phyloP scores from a whole-genome alignment of 2,113 vertebrate genomes.

The Triplophysa dalaica region DNA sequence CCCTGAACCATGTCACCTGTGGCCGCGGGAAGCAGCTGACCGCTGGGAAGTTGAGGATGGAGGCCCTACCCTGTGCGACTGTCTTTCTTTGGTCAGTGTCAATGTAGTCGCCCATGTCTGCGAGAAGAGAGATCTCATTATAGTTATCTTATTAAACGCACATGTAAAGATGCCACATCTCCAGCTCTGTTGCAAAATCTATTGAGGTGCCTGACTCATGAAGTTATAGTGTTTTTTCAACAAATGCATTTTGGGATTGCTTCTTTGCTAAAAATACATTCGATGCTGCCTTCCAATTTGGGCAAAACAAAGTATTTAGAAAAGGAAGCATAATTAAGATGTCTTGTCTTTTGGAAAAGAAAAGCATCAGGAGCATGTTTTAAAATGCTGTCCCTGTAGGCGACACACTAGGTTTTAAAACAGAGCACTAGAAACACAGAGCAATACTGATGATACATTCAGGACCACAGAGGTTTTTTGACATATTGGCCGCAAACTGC shows the following conservation, averaged over 20 bases:
- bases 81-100: conserved; percentile 77
- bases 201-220: no score
- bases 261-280: no score
- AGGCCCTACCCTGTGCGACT: conserved; percentile 80
- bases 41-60: conserved; percentile 76
- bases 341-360: no score
- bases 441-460: neutral
- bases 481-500: conserved; percentile 7
- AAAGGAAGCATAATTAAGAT: no score
- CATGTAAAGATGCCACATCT: neutral
- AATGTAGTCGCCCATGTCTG: conserved; percentile 85
- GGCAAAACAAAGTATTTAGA: no score
- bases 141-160: neutral
- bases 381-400: neutral
- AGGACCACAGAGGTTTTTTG: neutral
- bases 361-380: no score
- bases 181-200: no score
- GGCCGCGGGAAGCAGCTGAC: conserved; percentile 82
- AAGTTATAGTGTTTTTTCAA: no score
- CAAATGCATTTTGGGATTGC: no score
- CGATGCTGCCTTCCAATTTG: no score
- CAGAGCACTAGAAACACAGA: neutral
- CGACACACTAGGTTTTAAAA: neutral
- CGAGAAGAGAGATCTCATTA: conserved; percentile 32
- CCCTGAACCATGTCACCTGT: conserved; percentile 92